These are phyloP conservation scores for Pseudomyrmex pallidus DNA, from an alignment of 1,140 invertebrate genomes.

Conservation along the genomic window DNA sequence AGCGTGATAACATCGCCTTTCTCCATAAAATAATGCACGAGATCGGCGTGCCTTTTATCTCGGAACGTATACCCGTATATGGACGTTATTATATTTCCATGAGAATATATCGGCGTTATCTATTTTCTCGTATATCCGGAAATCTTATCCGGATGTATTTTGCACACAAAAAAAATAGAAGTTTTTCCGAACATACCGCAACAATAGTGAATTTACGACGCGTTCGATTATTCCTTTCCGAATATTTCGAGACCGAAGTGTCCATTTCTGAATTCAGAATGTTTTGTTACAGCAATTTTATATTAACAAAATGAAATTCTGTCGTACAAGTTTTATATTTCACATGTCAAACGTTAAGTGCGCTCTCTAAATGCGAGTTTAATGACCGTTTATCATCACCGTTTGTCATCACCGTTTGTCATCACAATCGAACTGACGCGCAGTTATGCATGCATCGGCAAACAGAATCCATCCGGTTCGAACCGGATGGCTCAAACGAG, in stretches of 20 bases:
- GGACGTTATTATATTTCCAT: constrained; percentile 40
- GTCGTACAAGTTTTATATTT: neutral
- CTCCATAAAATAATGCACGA: constrained; percentile 14
- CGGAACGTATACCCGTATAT: constrained; percentile 6
- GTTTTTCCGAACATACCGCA: too few relatives aligned
- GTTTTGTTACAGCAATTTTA: too few relatives aligned
- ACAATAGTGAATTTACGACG: neutral
- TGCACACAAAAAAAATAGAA: neutral
- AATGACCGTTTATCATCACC: neutral
- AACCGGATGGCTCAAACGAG: constrained; percentile 19
- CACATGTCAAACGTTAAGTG: neutral
- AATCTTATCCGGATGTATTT: neutral
- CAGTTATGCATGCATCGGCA: constrained; percentile 28
- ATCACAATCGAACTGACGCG: constrained; percentile 15
- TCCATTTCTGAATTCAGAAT: neutral
- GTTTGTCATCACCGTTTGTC: neutral
- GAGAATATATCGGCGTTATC: neutral
- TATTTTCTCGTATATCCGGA: neutral
- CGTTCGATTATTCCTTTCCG: neutral
- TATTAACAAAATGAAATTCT: neutral
- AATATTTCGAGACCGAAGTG: neutral
- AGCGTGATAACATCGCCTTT: neutral
- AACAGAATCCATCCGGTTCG: constrained; percentile 15
- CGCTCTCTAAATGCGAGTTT: neutral
- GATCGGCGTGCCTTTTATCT: constrained; percentile 32